Percentiles rank a stretch among this genome's conserved stretches.
Evolutionary conservation across 2,888 invertebrate genomes (phyloP).

Genomic region (Orthosia cruda): DNA sequence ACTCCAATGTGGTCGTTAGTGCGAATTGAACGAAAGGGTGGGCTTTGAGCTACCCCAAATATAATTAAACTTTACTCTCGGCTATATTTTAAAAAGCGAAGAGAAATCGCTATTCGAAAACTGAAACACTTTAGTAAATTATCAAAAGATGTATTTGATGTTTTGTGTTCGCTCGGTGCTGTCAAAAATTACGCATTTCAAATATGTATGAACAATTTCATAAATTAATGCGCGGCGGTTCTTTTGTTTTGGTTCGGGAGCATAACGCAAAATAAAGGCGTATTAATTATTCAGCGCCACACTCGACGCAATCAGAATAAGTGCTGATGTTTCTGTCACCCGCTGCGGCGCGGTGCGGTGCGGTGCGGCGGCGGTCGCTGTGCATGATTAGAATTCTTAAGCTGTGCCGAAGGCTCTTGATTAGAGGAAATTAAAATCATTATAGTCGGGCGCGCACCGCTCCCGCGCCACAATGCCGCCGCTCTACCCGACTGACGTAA

Average conservation of each 20-base stretch:
- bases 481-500: slow-evolving; percentile 86
- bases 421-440: slow-evolving; percentile 92
- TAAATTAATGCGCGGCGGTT: slow-evolving; percentile 83
- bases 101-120: slow-evolving; percentile 46
- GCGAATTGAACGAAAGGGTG: slow-evolving; percentile 87
- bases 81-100: slow-evolving; percentile 73
- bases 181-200: slow-evolving; percentile 72
- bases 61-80: slow-evolving; percentile 85
- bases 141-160: slow-evolving; percentile 47
- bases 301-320: slow-evolving; percentile 92
- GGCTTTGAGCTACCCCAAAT: slow-evolving; percentile 81
- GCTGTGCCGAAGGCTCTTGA: slow-evolving; percentile 91
- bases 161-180: slow-evolving; percentile 48
- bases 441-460: slow-evolving; percentile 88
- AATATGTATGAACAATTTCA: slow-evolving; percentile 79
- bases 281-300: slow-evolving; percentile 92
- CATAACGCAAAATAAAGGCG: slow-evolving; percentile 89
- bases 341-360: slow-evolving; percentile 75
- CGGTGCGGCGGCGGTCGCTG: slow-evolving; percentile 71
- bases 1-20: slow-evolving; percentile 89
- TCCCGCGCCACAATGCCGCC: slow-evolving; percentile 85
- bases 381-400: slow-evolving; percentile 92
- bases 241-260: slow-evolving; percentile 85
- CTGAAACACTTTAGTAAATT: slow-evolving; percentile 52
- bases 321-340: slow-evolving; percentile 92